phyloP scores from a whole-genome alignment of 2,113 vertebrate species.

The Clarias macrocephalus region DNA sequence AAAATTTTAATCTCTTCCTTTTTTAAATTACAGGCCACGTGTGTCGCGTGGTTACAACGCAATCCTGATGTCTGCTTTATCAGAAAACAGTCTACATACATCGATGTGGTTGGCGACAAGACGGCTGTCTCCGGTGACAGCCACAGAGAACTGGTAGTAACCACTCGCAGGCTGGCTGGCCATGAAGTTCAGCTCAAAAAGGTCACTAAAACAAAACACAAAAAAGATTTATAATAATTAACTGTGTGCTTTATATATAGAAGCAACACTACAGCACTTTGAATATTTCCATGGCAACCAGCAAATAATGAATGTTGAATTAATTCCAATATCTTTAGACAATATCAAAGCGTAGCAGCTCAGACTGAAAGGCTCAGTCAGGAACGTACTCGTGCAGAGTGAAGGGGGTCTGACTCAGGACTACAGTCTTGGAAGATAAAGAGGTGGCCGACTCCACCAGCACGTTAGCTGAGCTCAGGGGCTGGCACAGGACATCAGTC shows the following conservation, averaged over 20 bases:
- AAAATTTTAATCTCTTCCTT: background rate
- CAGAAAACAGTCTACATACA: conserved; percentile 67
- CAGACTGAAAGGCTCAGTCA: background rate
- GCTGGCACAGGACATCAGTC: conserved; percentile 88
- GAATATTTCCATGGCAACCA: background rate
- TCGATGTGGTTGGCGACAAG: conserved; percentile 90
- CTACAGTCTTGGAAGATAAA: conserved; percentile 77
- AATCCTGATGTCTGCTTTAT: background rate
- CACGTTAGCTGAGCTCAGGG: conserved; percentile 84
- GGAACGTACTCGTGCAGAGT: conserved; percentile 77
- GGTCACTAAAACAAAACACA: conserved; percentile 71
- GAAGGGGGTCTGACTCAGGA: conserved; percentile 85
- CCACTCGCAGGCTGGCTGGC: conserved; percentile 88
- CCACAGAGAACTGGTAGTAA: conserved; percentile 91
- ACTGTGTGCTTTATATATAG: background rate
- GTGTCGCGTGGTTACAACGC: background rate
- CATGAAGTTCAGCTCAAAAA: conserved; percentile 95
- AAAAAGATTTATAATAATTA: background rate
- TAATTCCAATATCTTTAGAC: no score
- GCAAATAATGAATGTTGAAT: background rate
- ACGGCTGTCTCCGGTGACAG: conserved; percentile 83
- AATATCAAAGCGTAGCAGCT: background rate
- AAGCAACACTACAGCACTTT: background rate
- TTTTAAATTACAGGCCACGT: background rate
- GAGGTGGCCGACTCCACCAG: conserved; percentile 83